A percentile compares a stretch with the other conserved stretches of the same genome.
Conservation (phyloP, 2,888 invertebrate species). For the Noctua comes region DNA sequence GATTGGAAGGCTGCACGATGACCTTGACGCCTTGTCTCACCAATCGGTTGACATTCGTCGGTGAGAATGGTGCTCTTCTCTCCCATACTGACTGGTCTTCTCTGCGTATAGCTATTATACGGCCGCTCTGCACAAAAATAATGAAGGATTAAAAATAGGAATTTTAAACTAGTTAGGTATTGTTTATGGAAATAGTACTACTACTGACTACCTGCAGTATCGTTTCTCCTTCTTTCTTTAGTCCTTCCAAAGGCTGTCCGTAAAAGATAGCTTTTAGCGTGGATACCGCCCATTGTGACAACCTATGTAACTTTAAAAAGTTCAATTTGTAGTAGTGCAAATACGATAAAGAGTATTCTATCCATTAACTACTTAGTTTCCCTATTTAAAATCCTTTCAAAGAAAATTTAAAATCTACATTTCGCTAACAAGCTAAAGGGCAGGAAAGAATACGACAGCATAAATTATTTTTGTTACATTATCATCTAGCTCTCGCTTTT, state of each 20-base stretch:
- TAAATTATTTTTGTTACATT: neutral
- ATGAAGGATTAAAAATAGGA: neutral
- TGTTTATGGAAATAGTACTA: constrained; percentile 7
- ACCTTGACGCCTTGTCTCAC: constrained; percentile 97
- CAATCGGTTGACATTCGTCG: constrained; percentile 96
- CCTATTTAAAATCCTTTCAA: neutral
- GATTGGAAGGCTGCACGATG: constrained; percentile 99
- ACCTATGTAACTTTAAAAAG: constrained; percentile 38
- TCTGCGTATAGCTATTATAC: constrained; percentile 95
- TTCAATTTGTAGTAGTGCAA: constrained; percentile 4
- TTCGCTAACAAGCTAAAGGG: neutral
- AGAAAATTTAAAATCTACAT: neutral
- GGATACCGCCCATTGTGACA: constrained; percentile 41
- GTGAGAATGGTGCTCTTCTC: constrained; percentile 98
- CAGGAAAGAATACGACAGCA: neutral
- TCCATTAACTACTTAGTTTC: neutral
- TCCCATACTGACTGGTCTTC: constrained; percentile 99
- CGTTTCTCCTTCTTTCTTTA: constrained; percentile 15
- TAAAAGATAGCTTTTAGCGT: constrained; percentile 30
- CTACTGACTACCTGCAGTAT: constrained; percentile 27
- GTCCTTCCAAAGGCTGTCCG: constrained; percentile 12
- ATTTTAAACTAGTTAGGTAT: neutral
- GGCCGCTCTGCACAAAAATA: constrained; percentile 86
- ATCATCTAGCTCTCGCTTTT: neutral
- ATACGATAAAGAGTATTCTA: neutral